Base-by-base conservation (phyloP, 2,797 vertebrate species). In the Manis crassicaudata region DNA sequence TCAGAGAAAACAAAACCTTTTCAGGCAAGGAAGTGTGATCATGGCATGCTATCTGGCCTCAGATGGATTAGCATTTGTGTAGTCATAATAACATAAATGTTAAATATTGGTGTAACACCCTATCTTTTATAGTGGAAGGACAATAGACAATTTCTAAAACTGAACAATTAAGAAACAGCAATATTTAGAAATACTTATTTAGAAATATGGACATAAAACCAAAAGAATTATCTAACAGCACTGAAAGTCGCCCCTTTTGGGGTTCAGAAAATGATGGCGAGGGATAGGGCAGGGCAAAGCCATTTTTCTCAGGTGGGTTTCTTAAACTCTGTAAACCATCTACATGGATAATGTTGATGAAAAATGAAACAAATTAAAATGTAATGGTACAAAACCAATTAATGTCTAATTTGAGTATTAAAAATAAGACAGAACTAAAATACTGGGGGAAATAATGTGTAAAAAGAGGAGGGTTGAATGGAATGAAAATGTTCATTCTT, bases 341-440 rank as follows among this genome's bases (percentile, higher is more conserved):
- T 83, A 52, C 17, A 63, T 56, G 27, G 70, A 70, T 76, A 89
- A 92, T 83, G 60, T 43, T 80, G 58, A 76, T 87, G 63, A 46
- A 2, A 96, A 75, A 75, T 92, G 25, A 88, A 65, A 29, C 4
- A 63, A 94, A 94, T 93, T 80, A 86, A 89, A 96, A 90, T 80
- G 25, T 35, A 87, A 72, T 96, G n/a, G 32, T 58, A 89, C 10
- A 70, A 92, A 94, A 43, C 43, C 37, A 93, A 80, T 62, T 95
- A 93, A 60, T 89, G 29, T 68, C 18, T 88, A 88, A 65, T 27
- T 97, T 80, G 7, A n/a, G 43, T 23, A 89, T 95, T 75, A 93
- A 93, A 82, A 77, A 88, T 35, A 84, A 85, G 70, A 46, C 21
- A 90, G 46, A 95, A 94, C 23, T 90, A 82, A 95, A 93, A 90